Evolutionary conservation across 2,797 vertebrate genomes (phyloP).

Genomic region (Tachyglossus aculeatus): DNA sequence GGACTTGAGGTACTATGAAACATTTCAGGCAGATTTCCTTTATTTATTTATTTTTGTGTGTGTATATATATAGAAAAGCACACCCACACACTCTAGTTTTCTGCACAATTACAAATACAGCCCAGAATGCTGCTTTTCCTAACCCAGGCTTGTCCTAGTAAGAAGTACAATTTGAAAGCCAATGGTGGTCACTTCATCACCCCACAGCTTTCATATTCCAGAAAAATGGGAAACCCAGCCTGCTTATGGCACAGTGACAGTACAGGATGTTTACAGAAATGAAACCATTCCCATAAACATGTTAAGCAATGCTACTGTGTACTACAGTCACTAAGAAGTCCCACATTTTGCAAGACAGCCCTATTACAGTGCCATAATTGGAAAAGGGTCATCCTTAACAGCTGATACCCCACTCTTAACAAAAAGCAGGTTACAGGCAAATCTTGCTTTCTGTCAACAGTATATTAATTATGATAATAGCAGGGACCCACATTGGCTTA

Average conservation of each 20-base stretch:
- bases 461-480: no score
- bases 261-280: not conserved
- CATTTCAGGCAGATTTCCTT: no score
- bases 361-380: not conserved
- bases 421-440: not conserved
- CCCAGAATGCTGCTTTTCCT: not conserved
- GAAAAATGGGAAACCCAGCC: not conserved
- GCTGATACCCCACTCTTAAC: not conserved
- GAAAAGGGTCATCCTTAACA: no score
- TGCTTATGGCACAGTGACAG: not conserved
- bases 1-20: no score
- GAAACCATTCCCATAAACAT: not conserved
- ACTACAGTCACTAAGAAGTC: not conserved
- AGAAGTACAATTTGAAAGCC: not conserved
- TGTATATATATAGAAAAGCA: no score
- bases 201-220: not conserved
- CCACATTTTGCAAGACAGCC: not conserved
- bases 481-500: slow-evolving; percentile 53
- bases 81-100: no score
- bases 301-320: not conserved
- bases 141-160: not conserved
- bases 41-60: no score
- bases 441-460: rapidly evolving
- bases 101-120: not conserved
- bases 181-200: not conserved